These are phyloP conservation scores for Fopius arisanus DNA, from an alignment of 1,140 invertebrate species.

Conservation along the genomic window DNA sequence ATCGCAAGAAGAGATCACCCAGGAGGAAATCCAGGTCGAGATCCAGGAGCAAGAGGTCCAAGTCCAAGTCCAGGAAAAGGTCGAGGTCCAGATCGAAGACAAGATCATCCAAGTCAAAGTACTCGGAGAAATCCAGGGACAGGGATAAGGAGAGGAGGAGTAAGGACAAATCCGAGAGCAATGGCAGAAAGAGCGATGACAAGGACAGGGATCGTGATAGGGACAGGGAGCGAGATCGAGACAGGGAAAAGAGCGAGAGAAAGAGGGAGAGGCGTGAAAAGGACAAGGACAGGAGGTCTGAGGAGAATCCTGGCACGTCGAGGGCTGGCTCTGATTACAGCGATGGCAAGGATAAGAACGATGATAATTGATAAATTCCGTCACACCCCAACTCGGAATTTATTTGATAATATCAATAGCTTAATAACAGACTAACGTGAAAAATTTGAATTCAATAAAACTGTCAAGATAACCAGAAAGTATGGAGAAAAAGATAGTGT, in stretches of 20 bases:
- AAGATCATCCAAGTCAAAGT: constrained; percentile 56
- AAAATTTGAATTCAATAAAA: too few relatives aligned
- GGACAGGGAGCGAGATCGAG: constrained; percentile 45
- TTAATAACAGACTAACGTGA: too few relatives aligned
- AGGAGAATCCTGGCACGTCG: constrained; percentile 51
- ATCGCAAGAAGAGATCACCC: constrained; percentile 58
- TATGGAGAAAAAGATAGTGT: too few relatives aligned
- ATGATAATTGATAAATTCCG: constrained; percentile 1
- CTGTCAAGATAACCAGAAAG: too few relatives aligned
- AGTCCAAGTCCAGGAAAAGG: constrained; percentile 51
- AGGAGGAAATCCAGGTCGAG: constrained; percentile 58
- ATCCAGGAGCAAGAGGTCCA: constrained; percentile 52
- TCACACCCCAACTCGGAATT: too few relatives aligned
- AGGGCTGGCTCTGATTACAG: constrained; percentile 52
- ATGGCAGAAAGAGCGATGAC: constrained; percentile 55
- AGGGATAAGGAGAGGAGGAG: constrained; percentile 57
- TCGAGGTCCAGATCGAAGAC: constrained; percentile 61
- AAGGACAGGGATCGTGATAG: constrained; percentile 44
- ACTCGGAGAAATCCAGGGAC: constrained; percentile 60
- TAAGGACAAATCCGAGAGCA: constrained; percentile 63
- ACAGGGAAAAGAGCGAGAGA: constrained; percentile 51
- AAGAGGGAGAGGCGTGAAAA: constrained; percentile 51
- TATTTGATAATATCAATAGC: too few relatives aligned
- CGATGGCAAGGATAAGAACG: constrained; percentile 41
- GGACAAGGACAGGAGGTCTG: constrained; percentile 49